These are phyloP conservation scores for Actinostola sp. DNA, from an alignment of 92 coral and sea anemone genomes.

Conservation along the genomic window DNA sequence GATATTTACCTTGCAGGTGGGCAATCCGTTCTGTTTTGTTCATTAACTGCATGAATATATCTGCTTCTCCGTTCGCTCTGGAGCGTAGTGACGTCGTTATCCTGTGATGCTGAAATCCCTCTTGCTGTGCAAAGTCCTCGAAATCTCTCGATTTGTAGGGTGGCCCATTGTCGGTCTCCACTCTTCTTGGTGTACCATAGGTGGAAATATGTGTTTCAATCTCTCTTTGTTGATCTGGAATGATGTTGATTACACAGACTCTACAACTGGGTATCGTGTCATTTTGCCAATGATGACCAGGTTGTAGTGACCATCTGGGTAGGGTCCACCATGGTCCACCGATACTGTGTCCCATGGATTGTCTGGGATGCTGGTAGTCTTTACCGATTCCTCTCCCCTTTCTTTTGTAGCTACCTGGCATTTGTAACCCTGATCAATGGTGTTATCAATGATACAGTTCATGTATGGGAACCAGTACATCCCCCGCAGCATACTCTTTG, in stretches of 20 bases:
- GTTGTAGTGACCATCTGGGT: too few relatives aligned
- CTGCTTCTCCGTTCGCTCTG: slow-evolving; percentile 47
- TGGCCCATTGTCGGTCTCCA: slow-evolving; percentile 60
- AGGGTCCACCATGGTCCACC: slow-evolving; percentile 54
- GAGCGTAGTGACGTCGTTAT: slow-evolving; percentile 51
- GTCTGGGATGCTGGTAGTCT: too few relatives aligned
- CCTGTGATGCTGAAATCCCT: slow-evolving; percentile 58
- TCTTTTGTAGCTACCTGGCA: slow-evolving; percentile 50
- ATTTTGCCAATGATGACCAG: slow-evolving; percentile 54
- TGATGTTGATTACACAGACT: slow-evolving; percentile 32
- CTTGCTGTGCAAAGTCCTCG: slow-evolving; percentile 46
- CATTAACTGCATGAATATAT: slow-evolving; percentile 58
- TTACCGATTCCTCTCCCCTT: slow-evolving; percentile 47
- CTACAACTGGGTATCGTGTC: slow-evolving; percentile 63
- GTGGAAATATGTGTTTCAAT: slow-evolving; percentile 47
- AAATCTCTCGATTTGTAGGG: slow-evolving; percentile 64
- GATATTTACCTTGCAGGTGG: slow-evolving; percentile 56
- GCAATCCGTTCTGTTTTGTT: slow-evolving; percentile 68
- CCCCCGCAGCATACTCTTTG: slow-evolving; percentile 45
- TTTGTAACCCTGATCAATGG: slow-evolving; percentile 32
- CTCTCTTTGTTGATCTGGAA: slow-evolving; percentile 45
- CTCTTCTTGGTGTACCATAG: slow-evolving; percentile 51
- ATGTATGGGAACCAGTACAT: slow-evolving; percentile 64
- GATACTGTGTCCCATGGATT: slow-evolving; percentile 54
- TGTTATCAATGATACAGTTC: slow-evolving; percentile 52